phyloP scores from a whole-genome alignment of 2,797 vertebrate genomes.

The Novumbra hubbsi region DNA sequence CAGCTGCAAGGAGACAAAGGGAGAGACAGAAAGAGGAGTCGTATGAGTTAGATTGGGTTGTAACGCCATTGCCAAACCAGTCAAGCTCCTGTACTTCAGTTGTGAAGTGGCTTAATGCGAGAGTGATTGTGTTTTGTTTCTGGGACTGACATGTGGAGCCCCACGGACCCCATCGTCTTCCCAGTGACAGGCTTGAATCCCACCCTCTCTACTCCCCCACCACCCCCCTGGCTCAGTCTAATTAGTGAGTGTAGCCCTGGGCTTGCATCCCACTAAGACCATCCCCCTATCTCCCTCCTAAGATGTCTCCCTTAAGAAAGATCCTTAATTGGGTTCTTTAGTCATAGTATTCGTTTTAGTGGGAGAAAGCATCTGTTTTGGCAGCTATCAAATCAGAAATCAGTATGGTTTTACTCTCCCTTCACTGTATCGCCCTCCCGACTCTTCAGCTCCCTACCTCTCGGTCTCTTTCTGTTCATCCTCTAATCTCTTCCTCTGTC shows the following conservation, averaged over 20 bases:
- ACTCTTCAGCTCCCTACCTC: constrained; percentile 54
- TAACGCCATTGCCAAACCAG: constrained; percentile 47
- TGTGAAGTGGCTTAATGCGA: constrained; percentile 74
- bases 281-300: constrained; percentile 67
- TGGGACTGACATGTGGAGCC: constrained; percentile 77
- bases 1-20: background rate
- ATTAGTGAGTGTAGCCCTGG: constrained; percentile 83
- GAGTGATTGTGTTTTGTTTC: constrained; percentile 79
- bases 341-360: constrained; percentile 80
- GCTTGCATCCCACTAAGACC: constrained; percentile 79
- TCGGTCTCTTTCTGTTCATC: constrained; percentile 43
- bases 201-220: constrained; percentile 70
- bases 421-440: background rate
- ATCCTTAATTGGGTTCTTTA: constrained; percentile 83
- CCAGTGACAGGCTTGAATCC: constrained; percentile 80
- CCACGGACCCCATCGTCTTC: constrained; percentile 78
- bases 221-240: constrained; percentile 78
- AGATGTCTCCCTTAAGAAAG: constrained; percentile 81
- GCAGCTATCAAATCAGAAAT: constrained; percentile 70
- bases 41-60: constrained; percentile 23
- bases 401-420: constrained; percentile 51
- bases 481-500: constrained; percentile 37
- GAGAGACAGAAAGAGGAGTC: background rate
- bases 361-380: constrained; percentile 71
- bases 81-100: constrained; percentile 63